Evolutionary conservation across 1,140 invertebrate genomes (phyloP).

Genomic region (Drosophila kanapiae): DNA sequence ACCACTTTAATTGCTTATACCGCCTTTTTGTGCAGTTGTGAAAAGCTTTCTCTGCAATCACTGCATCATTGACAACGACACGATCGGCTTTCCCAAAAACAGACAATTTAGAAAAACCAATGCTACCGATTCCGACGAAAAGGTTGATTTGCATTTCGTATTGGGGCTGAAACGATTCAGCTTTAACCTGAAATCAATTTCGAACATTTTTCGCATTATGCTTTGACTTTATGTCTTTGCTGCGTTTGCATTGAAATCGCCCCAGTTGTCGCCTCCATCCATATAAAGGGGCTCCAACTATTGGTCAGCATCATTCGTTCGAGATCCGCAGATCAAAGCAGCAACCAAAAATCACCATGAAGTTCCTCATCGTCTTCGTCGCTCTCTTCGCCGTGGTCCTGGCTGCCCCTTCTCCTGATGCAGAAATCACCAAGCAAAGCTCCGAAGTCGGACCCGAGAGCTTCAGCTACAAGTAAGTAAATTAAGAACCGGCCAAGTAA

Average conservation of each 20-base stretch:
- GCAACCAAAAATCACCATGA: slow-evolving; percentile 53
- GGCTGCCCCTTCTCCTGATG: slow-evolving; percentile 15
- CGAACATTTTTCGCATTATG: slow-evolving; percentile 37
- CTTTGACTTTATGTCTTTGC: slow-evolving; percentile 27
- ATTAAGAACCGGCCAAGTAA: neutral
- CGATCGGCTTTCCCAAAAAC: neutral
- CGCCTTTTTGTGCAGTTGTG: neutral
- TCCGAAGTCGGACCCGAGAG: slow-evolving; percentile 49
- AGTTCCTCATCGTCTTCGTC: slow-evolving; percentile 69
- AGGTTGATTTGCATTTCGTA: slow-evolving; percentile 28
- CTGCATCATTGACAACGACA: neutral
- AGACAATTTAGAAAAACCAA: neutral
- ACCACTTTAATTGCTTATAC: neutral
- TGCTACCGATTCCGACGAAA: slow-evolving; percentile 14
- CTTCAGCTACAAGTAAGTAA: slow-evolving; percentile 51
- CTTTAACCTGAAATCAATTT: slow-evolving; percentile 28
- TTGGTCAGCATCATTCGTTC: slow-evolving; percentile 26
- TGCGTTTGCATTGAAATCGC: slow-evolving; percentile 19
- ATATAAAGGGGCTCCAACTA: slow-evolving; percentile 18
- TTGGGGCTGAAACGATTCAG: slow-evolving; percentile 17
- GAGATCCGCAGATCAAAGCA: slow-evolving; percentile 27
- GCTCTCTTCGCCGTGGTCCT: slow-evolving; percentile 69
- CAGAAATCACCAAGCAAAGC: too few relatives aligned
- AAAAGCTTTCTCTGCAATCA: neutral
- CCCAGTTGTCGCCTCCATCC: neutral